Percentiles rank a stretch among this genome's conserved stretches.
These are phyloP conservation scores for Strigops habroptila DNA, from an alignment of 2,113 vertebrate species.

Conservation along the genomic window DNA sequence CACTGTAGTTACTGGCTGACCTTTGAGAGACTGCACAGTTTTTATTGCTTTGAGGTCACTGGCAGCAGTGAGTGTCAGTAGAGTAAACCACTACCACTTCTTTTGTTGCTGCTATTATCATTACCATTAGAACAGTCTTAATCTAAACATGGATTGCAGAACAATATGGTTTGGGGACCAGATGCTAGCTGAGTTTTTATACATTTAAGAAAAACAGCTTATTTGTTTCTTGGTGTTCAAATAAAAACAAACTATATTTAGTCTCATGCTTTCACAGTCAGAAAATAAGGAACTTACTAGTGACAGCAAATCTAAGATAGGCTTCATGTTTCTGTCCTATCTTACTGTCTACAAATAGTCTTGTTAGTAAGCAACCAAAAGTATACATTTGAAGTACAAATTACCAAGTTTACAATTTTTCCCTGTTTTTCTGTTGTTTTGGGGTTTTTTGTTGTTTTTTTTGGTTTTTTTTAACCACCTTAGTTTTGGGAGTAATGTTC, in stretches of 20 bases:
- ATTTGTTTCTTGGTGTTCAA: not conserved
- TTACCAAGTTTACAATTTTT: fast-evolving
- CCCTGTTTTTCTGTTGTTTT: fast-evolving
- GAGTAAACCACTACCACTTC: not conserved
- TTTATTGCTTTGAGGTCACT: not conserved
- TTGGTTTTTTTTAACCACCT: not conserved
- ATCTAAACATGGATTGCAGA: not conserved
- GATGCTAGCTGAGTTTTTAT: not conserved
- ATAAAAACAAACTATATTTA: not conserved
- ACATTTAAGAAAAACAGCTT: not conserved
- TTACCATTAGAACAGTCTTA: not conserved
- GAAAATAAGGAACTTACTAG: not conserved
- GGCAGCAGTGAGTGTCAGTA: not conserved
- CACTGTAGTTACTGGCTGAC: not conserved
- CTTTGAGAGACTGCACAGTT: not conserved
- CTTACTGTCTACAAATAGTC: not conserved
- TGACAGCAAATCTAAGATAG: not conserved
- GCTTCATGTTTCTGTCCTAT: not conserved
- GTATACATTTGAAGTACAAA: not conserved
- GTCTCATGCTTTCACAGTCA: not conserved
- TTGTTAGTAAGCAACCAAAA: not conserved
- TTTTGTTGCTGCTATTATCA: not conserved
- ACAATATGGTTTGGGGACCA: not conserved
- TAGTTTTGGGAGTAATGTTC: not conserved
- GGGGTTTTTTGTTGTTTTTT: no score